Evolutionary conservation across 2,797 vertebrate genomes (phyloP), one percentile per base, ranked within the genome.

Genomic region (Peromyscus aztecus): DNA sequence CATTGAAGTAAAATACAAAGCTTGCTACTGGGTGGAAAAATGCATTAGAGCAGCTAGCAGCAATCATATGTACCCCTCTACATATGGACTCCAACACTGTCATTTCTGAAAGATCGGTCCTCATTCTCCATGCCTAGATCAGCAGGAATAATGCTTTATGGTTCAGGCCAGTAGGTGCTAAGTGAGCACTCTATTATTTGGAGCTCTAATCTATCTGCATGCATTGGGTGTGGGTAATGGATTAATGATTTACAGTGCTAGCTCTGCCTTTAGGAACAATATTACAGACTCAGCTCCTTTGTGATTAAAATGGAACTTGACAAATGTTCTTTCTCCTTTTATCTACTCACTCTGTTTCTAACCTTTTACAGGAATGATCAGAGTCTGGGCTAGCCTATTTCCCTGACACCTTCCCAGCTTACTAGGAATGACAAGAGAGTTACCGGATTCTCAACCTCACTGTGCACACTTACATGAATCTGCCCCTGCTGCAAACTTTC

Each of bases 241-340:
- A 89, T 71, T 92, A 97, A 97, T 92, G 93, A 89, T 91, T 94
- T 81, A 89, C 10, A 97, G 94, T 43, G 89, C 81, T 95, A 93
- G 77, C 91, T 98, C 94, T 94, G 92, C 92, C 90, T 95, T 92
- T 80, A 93, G 7, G 29, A 90, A 89, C 82, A 95, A 73, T 95
- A 97, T 88, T 65, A 97, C 61, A 94, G 78, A 96, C 82, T 90
- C 46, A 80, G 63, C 37, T 82, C 78, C 82, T 95, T 11, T 94
- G 37, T 96, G 97, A 95, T 96, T 73, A 61, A 89, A 95, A 76
- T 59, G 55, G 11, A 94, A 92, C 89, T n/a, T 95, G 83, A 90
- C 90, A 94, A 55, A 75, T 87, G 46, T 83, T 63, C 63, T 92
- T 91, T 94, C 77, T 88, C 84, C 43, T 85, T 37, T 89, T 95